A percentile compares a stretch with the other conserved stretches of the same genome.
Conservation (phyloP, 1,140 invertebrate genomes). For the Andrena cerasifolii region DNA sequence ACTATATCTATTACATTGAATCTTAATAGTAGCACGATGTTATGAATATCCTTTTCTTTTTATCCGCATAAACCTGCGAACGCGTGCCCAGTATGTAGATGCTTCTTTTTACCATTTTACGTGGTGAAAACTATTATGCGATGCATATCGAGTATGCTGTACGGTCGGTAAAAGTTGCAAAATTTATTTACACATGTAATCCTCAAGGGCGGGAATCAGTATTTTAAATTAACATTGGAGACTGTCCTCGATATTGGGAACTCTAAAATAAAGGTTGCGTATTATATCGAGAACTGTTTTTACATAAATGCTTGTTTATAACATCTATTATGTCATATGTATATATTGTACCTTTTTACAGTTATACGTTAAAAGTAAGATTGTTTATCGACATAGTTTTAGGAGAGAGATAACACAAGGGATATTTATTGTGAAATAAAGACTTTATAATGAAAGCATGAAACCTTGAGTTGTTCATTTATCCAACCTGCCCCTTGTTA, state of each 20-base stretch:
- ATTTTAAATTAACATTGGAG: slow-evolving; percentile 30
- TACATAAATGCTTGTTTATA: not conserved
- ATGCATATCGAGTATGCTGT: slow-evolving; percentile 13
- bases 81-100: slow-evolving; percentile 7
- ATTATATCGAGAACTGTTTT: not conserved
- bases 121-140: slow-evolving; percentile 25
- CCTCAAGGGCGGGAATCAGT: not conserved
- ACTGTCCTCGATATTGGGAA: not conserved
- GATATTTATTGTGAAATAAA: slow-evolving; percentile 41
- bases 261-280: not conserved
- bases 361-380: slow-evolving; percentile 17
- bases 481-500: not conserved
- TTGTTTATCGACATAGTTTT: slow-evolving; percentile 35
- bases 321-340: slow-evolving; percentile 10
- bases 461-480: not conserved
- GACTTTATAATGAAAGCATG: slow-evolving; percentile 10
- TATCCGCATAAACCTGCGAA: slow-evolving; percentile 10
- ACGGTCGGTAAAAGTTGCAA: not conserved
- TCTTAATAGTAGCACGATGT: slow-evolving; percentile 5
- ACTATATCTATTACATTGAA: not conserved
- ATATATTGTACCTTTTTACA: slow-evolving; percentile 37
- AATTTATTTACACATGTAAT: not conserved
- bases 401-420: not conserved
- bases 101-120: slow-evolving; percentile 26
- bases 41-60: slow-evolving; percentile 22